Conservation (phyloP, 2,113 vertebrate genomes). For the Cheirogaleus medius region DNA sequence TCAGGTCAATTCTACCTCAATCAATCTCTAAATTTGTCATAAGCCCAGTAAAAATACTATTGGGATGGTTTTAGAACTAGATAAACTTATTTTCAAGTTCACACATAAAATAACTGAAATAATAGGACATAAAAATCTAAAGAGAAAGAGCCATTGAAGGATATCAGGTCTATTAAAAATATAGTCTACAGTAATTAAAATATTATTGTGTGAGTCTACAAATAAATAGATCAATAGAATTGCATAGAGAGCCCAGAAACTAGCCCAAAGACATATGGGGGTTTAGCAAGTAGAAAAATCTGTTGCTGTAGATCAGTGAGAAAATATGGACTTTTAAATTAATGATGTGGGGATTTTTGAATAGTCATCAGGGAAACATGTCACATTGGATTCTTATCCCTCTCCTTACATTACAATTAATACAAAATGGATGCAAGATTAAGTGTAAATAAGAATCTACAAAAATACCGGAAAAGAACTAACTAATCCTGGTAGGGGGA, state of each 20-base stretch:
- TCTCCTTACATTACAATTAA: not conserved
- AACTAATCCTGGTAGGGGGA: not conserved
- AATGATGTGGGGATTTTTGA: not conserved
- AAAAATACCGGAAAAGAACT: not conserved
- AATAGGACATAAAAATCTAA: not conserved
- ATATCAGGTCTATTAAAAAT: not conserved
- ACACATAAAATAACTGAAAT: not conserved
- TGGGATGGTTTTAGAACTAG: not conserved
- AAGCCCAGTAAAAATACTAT: not conserved
- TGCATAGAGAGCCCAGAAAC: not conserved
- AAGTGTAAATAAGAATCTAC: not conserved
- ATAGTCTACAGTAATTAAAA: not conserved
- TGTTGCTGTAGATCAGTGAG: not conserved
- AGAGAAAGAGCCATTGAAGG: not conserved
- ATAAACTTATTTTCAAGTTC: constrained; percentile 1
- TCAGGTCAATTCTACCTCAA: not conserved
- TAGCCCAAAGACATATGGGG: not conserved
- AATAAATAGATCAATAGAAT: not conserved
- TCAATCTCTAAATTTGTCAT: not conserved
- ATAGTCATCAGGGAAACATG: not conserved
- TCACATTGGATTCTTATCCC: not conserved
- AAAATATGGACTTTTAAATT: not conserved
- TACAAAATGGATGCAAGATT: not conserved
- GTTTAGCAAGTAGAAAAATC: not conserved
- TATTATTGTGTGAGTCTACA: not conserved